Conservation (phyloP, 2,888 invertebrate species). For the Cepaea hortensis region DNA sequence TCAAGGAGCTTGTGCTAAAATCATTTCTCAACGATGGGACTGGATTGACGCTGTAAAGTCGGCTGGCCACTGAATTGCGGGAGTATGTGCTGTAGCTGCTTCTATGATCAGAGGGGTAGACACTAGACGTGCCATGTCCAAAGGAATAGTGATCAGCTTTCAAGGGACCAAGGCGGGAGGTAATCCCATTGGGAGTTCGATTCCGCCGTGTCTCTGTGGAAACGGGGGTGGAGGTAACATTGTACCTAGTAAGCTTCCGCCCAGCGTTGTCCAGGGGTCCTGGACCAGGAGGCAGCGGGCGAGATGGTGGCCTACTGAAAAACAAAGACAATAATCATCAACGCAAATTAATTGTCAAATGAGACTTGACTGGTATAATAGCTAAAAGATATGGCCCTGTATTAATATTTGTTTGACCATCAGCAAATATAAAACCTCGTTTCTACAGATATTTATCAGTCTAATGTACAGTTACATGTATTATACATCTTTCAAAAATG, state of each 20-base stretch:
- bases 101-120: constrained; percentile 4
- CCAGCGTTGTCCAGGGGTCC: constrained; percentile 65
- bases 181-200: constrained; percentile 43
- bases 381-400: no score
- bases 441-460: no score
- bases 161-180: constrained; percentile 57
- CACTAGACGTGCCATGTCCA: background rate
- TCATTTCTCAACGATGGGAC: constrained; percentile 4
- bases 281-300: constrained; percentile 63
- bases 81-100: constrained; percentile 1
- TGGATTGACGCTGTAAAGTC: constrained; percentile 5
- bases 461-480: no score
- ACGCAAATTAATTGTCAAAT: background rate
- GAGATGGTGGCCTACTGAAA: background rate
- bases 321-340: background rate
- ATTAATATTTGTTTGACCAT: no score
- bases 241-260: constrained; percentile 54
- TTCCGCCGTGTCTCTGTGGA: constrained; percentile 30
- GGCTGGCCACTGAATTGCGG: background rate
- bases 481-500: no score
- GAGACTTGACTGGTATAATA: no score
- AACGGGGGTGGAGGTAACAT: background rate
- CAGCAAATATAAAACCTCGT: no score
- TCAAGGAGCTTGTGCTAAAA: constrained; percentile 14
- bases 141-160: constrained; percentile 58